Base-by-base conservation (phyloP, 2,888 invertebrate species). In the Crossocerus cetratus region DNA sequence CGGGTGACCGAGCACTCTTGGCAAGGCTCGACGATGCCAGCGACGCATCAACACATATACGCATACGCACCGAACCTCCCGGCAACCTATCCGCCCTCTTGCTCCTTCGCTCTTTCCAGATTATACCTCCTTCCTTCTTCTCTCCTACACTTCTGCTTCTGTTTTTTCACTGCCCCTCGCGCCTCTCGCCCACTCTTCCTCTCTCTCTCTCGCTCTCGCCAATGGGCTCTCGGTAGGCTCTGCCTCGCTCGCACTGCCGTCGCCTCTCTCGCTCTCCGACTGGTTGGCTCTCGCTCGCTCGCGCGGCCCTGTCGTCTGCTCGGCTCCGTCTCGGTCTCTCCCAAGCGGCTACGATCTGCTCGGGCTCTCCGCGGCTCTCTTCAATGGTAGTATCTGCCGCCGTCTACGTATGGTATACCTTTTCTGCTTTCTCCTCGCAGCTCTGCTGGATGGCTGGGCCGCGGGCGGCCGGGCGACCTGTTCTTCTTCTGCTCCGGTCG, bases 21-120 rank as follows among this genome's bases (percentile, higher is more conserved):
- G 79, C 74, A 77, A 79, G 78, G 83, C 83, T 81, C 82, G 82
- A 86, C 82, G 86, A 86, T 81, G 81, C 85, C 86, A 86, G 83
- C 86, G 85, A 86, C 86, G 72, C 81, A 82, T 78, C 82, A 78
- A 77, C 83, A 72, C 80, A 76, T 73, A 64, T 68, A 78, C 79
- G 72, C 75, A 76, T 78, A 74, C 81, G 71, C 77, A 76, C 79
- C n/a, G 57, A 75, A 68, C 62, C 57, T 76, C 75, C 75, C 67
- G 69, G 72, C 69, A 59, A 72, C 72, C 72, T 68, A 68, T 74
- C 65, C 65, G 54, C 65, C 60, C 53, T 44, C 58, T 68, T 60
- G 13, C 54, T 57, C 71, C 32, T 59, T 23, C n/a, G 22, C 42
- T 56, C 55, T 22, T 16, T 49, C 55, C 43, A 14, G 49, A 49